Base-by-base conservation (phyloP, 2,888 invertebrate genomes). In the Sarcophaga carnaria region DNA sequence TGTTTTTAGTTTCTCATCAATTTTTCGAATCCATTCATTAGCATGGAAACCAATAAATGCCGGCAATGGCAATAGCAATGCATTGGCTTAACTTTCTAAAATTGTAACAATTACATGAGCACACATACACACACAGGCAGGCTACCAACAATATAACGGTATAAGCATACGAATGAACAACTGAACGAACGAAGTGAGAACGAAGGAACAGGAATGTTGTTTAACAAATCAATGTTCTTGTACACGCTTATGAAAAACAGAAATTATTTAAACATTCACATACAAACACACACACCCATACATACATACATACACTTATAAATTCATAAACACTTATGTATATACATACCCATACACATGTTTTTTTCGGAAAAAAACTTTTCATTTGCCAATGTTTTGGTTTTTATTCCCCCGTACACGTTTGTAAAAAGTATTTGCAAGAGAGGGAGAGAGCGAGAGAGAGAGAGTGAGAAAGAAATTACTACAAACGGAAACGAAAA, bases 401-500 rank as follows among this genome's bases (percentile, higher is more conserved):
- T 37, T 37, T 37, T 8, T 37, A 37, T 37, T 8, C 2, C 3
- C 37, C 2, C 17, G 2, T 47, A 22, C 12, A 2, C 47, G 12
- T 54, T 54, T 54, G 54, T 54, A 0, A 17, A 14, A 54, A 37
- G 14, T 17, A 12, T n/a, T 6, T n/a, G 49, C n/a, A 37, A 49
- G 63, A 10, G 22, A 12, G 22, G 11, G 20, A 14, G 4, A 22
- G 11, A n/a, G n/a, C 3, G 37, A 2, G 12, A 10, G 47, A 27
- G 47, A 17, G 66, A 14, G 69, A 11, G 45, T 14, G 4, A 45
- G 62, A 47, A 67, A 37, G 69, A 70, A 54, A 22, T 70, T 76
- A 60, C 80, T 49, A 71, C 66, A 79, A 80, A 75, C 74, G 82
- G 81, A 86, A 86, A 86, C 86, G 62, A 86, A 86, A 78, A 78